These are phyloP conservation scores for Remorina albescens DNA, from an alignment of 2,797 vertebrate species.

Conservation along the genomic window DNA sequence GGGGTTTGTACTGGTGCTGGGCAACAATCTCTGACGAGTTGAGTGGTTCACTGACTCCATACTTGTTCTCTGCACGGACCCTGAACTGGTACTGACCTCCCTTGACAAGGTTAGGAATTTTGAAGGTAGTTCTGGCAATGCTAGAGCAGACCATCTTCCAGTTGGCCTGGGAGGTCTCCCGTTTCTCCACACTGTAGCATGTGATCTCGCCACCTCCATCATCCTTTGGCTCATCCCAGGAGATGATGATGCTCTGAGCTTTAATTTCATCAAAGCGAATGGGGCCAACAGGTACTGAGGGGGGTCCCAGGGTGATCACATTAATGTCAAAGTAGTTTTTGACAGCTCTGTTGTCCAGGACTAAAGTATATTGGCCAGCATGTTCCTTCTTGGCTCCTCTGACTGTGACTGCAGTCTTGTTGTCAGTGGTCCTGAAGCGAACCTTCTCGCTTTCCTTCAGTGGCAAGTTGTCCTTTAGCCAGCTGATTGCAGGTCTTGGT, in stretches of 20 bases:
- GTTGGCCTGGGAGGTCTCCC: conserved; percentile 93
- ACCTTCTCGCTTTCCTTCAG: conserved; percentile 95
- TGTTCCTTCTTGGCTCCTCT: conserved; percentile 94
- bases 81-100: conserved; percentile 95
- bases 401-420: conserved; percentile 91
- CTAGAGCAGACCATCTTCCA: conserved; percentile 99
- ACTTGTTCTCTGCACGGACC: conserved; percentile 96
- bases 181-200: conserved; percentile 96
- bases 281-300: conserved; percentile 92
- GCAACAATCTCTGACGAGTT: conserved; percentile 89
- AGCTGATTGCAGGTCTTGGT: conserved; percentile 92
- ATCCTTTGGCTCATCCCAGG: conserved; percentile 95
- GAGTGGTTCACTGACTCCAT: conserved; percentile 92
- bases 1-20: conserved; percentile 96
- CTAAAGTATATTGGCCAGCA: conserved; percentile 94
- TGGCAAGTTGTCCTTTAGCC: conserved; percentile 93
- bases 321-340: conserved; percentile 92
- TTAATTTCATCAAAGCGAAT: conserved; percentile 95
- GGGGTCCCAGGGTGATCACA: conserved; percentile 91
- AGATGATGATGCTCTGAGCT: conserved; percentile 94
- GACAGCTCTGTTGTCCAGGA: conserved; percentile 91
- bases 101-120: conserved; percentile 95
- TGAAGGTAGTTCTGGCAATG: conserved; percentile 93
- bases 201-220: conserved; percentile 96
- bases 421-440: conserved; percentile 95